A percentile compares a stretch with the other conserved stretches of the same genome.
Conservation (phyloP, 2,113 vertebrate species). For the Nannospalax galili region DNA sequence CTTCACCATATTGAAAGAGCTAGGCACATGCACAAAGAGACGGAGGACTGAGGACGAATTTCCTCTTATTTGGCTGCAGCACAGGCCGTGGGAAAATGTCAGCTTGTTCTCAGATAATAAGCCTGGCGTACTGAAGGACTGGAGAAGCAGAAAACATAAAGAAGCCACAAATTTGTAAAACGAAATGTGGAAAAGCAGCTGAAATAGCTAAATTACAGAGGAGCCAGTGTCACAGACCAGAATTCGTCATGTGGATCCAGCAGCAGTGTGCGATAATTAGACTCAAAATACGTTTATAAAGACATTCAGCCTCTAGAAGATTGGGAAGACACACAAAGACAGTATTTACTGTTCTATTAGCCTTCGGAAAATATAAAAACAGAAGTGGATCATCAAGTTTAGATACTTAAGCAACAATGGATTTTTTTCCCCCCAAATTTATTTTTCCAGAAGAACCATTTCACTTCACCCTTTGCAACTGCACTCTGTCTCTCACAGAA, state of each 20-base stretch:
- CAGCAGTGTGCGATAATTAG: conserved; percentile 35
- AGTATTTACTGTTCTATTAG: background rate
- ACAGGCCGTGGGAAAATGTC: conserved; percentile 33
- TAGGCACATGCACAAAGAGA: background rate
- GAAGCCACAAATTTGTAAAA: conserved; percentile 27
- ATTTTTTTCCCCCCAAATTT: background rate
- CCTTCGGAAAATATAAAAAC: background rate
- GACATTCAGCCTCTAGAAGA: background rate
- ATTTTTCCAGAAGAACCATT: conserved; percentile 16
- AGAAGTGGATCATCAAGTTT: background rate
- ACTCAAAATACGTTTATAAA: conserved; percentile 19
- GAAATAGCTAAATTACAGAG: conserved; percentile 1
- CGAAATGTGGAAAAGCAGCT: conserved; percentile 9
- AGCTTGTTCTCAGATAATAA: conserved; percentile 18
- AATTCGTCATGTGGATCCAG: background rate
- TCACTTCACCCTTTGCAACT: background rate
- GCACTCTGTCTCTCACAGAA: background rate
- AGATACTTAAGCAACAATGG: background rate
- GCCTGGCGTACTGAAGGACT: background rate
- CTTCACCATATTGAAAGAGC: background rate
- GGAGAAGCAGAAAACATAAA: background rate
- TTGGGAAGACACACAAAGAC: background rate
- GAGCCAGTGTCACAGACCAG: background rate
- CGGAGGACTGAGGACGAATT: background rate
- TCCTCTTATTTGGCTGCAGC: background rate